A percentile compares a stretch with the other conserved stretches of the same genome.
phyloP scores from a whole-genome alignment of 2,888 invertebrate species.

The Phasia obesa region DNA sequence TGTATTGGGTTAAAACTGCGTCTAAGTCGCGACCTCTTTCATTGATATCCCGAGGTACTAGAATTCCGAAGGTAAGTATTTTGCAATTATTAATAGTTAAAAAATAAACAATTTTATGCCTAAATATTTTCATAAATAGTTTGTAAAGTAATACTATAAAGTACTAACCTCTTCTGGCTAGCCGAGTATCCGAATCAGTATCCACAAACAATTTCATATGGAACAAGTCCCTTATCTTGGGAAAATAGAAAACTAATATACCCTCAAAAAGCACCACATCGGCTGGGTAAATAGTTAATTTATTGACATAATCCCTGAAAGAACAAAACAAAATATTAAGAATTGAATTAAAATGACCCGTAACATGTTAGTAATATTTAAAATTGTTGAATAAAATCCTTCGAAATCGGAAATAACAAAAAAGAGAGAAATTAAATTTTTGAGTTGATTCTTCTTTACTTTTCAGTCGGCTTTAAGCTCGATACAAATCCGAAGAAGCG shows the following conservation, averaged over 20 bases:
- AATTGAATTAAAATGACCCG: too few species aligned
- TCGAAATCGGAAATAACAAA: too few species aligned
- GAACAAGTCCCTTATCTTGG: slow-evolving; percentile 95
- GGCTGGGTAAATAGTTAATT: slow-evolving; percentile 93
- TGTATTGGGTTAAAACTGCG: slow-evolving; percentile 97
- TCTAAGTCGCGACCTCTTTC: slow-evolving; percentile 97
- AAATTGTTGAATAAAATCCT: too few species aligned
- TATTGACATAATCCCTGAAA: slow-evolving; percentile 85
- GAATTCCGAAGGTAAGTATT: slow-evolving; percentile 74
- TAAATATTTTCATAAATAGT: neutral
- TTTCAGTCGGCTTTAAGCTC: too few species aligned
- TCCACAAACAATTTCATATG: slow-evolving; percentile 99
- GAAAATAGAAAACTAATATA: slow-evolving; percentile 98
- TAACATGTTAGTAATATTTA: too few species aligned
- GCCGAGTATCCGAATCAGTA: slow-evolving; percentile 98
- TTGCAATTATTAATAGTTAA: too few species aligned
- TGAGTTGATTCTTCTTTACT: too few species aligned
- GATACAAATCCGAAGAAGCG: too few species aligned
- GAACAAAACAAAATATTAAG: too few species aligned
- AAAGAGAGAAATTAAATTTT: too few species aligned
- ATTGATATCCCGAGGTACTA: slow-evolving; percentile 97
- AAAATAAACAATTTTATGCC: neutral
- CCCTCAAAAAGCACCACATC: slow-evolving; percentile 99
- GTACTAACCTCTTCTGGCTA: slow-evolving; percentile 93
- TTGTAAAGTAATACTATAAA: too few species aligned